Base-by-base conservation (phyloP, 1,140 invertebrate species). In the Meloidogyne hapla region DNA sequence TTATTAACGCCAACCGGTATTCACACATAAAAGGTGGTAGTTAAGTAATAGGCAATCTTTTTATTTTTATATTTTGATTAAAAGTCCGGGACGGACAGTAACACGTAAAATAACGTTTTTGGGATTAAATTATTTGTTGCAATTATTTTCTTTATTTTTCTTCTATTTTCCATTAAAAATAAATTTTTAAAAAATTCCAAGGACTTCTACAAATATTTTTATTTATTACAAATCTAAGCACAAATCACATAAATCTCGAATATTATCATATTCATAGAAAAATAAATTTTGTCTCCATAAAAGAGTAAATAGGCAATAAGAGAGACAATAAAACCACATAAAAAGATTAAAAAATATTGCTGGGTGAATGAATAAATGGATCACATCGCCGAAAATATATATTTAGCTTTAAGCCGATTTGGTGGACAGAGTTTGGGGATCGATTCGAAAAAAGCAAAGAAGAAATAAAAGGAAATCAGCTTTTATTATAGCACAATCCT, bases 311-410 rank as follows among this genome's bases (percentile, higher is more conserved):
- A 15, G 45, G 45, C 45, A 48, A 48, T 48, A 48, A 18, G 15
- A 48, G 2, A 4, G 4, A 56, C 18, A 56, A 9, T 56, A 56
- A n/a, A 45, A 45, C 13, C 1, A 45, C 13, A 45, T 15, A 45
- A 56, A n/a, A 56, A n/a, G 18, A 18, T 18, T n/a, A 56, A 56
- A 56, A 56, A 56, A n/a, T 56, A 45, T 15, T 45, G 42, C 13
- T 45, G 48, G 48, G 4, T 56, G 48, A 56, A 56, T 56, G 48
- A 56, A 56, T 56, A 56, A 56, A 56, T 56, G 48, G 48, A 56
- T 56, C 48, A 56, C 48, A 56, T 56, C 48, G 48, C 48, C 45
- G 45, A n/a, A 56, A 56, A 6, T 56, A n/a, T 56, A 56, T 18
- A 1, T 56, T 33, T 33, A 33, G 33, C 33, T 33, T 33, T 6